Conservation (phyloP, 2,888 invertebrate species). For the Pseudoips prasinana region DNA sequence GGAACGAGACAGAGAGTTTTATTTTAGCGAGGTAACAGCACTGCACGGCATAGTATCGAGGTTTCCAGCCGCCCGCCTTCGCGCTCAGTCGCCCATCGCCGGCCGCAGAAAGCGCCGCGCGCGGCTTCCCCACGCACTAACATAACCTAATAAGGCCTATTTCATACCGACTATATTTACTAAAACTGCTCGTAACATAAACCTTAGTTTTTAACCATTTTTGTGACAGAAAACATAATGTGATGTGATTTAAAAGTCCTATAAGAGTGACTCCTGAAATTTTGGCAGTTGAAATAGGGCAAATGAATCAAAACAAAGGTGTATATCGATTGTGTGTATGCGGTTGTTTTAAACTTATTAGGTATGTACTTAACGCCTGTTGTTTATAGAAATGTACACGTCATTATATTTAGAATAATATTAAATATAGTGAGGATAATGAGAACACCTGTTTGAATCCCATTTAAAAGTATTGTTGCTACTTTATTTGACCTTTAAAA, state of each 20-base stretch:
- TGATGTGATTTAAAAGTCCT: conserved; percentile 24
- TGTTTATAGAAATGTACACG: no score
- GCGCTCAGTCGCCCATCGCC: conserved; percentile 66
- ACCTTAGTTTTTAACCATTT: conserved; percentile 13
- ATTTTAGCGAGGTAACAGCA: conserved; percentile 26
- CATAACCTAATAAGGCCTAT: conserved; percentile 63
- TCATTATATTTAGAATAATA: no score
- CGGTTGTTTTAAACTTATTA: conserved; percentile 45
- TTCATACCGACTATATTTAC: conserved; percentile 32
- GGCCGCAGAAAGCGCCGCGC: conserved; percentile 66
- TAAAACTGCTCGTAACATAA: conserved; percentile 9
- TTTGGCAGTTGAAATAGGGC: conserved; percentile 40
- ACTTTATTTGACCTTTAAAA: no score
- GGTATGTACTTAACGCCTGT: conserved; percentile 29
- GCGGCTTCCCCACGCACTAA: conserved; percentile 51
- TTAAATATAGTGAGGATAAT: no score
- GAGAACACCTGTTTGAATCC: no score
- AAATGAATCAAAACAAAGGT: conserved; percentile 66
- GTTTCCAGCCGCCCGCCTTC: conserved; percentile 54
- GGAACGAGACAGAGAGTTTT: conserved; percentile 31
- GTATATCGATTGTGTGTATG: conserved; percentile 64
- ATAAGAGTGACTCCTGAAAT: conserved; percentile 25
- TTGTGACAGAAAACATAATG: conserved; percentile 13
- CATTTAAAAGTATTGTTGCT: no score
- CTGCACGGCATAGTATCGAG: conserved; percentile 8